Base-by-base conservation (phyloP, 2,888 invertebrate species). In the Lasioglossum vierecki region DNA sequence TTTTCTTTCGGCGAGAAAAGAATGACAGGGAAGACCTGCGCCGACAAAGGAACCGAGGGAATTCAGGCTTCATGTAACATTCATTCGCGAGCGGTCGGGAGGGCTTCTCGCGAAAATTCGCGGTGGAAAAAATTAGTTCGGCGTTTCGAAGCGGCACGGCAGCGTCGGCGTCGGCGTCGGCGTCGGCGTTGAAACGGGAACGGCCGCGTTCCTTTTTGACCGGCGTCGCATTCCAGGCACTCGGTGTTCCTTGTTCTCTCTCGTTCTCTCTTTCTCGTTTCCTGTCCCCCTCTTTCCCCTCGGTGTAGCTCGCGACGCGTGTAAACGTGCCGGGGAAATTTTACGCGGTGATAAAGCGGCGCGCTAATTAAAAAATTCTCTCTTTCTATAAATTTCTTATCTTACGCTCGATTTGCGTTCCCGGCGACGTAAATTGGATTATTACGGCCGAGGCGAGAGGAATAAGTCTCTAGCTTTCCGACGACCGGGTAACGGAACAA, bases 1-100 rank as follows among this genome's bases (percentile, higher is more conserved):
- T 84, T 84, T 82, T 49, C 57, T 79, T 57, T 57, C 66, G 44
- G 15, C 76, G 60, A 26, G 15, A 41, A 68, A 66, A 68, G 63
- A 63, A 57, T n/a, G n/a, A 39, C 41, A 30, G 26, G 41, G 53
- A 82, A 35, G 26, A 57, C 53, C 60, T 35, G 35, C 0, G 35
- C 71, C 13, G 70, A 41, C 49, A 39, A 49, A 76, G 66, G 68
- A 75, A 79, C 68, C 35, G 26, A 15, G 30, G 73, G 79, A 72
- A 71, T 73, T 87, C 86, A 70, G 81, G 66, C 46, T 76, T 87
- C 86, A 86, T 91, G 85, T 86, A 88, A 91, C 87, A 90, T 91
- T 91, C 88, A 90, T 91, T 87, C 85, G 60, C 76, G 74, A 88
- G 60, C 91, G 88, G 77, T 73, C 88, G 86, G 91, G 87, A 88